Conservation (phyloP, 2,113 vertebrate genomes). For the Agelaius phoeniceus region DNA sequence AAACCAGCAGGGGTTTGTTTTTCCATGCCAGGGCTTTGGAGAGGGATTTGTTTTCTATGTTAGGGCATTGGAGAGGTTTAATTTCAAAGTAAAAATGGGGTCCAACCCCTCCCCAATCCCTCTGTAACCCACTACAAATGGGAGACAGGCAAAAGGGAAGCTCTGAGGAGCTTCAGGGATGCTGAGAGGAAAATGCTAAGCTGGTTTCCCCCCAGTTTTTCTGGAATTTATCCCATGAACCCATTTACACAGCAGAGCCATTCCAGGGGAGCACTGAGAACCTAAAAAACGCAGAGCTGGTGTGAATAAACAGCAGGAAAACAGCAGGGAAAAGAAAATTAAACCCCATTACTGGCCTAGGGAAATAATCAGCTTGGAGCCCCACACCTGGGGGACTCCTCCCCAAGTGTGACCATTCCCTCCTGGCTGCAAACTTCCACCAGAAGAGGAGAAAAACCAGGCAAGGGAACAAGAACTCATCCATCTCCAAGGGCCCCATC, state of each 20-base stretch:
- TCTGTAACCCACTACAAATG: background rate
- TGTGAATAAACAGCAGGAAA: background rate
- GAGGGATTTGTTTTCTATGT: rapidly evolving
- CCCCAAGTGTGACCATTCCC: rapidly evolving
- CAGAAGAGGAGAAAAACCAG: background rate
- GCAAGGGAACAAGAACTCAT: background rate
- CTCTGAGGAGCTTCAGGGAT: background rate
- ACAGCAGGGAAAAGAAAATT: rapidly evolving
- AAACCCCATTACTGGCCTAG: background rate
- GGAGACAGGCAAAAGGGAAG: background rate
- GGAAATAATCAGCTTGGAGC: background rate
- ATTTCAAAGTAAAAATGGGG: rapidly evolving
- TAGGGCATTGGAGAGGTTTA: background rate
- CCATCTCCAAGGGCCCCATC: background rate
- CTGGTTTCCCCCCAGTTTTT: background rate
- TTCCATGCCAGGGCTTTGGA: rapidly evolving
- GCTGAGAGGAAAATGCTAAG: background rate
- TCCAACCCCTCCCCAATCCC: background rate
- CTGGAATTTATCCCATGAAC: background rate
- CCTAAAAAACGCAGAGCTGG: rapidly evolving
- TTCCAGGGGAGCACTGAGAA: background rate
- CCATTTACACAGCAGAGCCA: rapidly evolving
- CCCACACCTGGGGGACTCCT: too few species aligned
- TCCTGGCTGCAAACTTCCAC: background rate
- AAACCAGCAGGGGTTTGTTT: rapidly evolving